Evolutionary conservation across 2,888 invertebrate genomes (phyloP).

Genomic region (Halictus ligatus): DNA sequence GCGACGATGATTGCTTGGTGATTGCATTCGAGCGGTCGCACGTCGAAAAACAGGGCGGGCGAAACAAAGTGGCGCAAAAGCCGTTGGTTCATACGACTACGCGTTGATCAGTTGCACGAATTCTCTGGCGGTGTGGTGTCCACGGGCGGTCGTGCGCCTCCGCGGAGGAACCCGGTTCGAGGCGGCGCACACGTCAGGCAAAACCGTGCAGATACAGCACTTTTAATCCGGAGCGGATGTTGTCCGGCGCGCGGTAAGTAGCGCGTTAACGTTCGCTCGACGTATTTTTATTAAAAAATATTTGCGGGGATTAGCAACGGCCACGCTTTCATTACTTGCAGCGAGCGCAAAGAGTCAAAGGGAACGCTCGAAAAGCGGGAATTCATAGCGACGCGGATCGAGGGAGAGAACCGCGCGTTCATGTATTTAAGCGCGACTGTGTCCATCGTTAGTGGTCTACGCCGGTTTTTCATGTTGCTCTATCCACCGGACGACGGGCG

Average conservation of each 20-base stretch:
- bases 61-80: neutral
- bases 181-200: constrained; percentile 23
- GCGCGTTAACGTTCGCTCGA: constrained; percentile 42
- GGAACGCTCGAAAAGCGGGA: constrained; percentile 51
- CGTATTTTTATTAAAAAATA: constrained; percentile 68
- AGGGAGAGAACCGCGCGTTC: constrained; percentile 35
- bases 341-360: constrained; percentile 56
- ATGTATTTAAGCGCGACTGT: constrained; percentile 55
- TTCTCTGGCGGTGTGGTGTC: neutral
- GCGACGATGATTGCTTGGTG: neutral
- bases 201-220: constrained; percentile 31
- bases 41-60: neutral
- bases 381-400: constrained; percentile 52
- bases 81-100: neutral
- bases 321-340: constrained; percentile 64
- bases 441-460: constrained; percentile 55
- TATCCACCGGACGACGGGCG: constrained; percentile 21
- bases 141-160: neutral
- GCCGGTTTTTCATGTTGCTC: constrained; percentile 45
- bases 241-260: constrained; percentile 26
- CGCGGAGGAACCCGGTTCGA: neutral
- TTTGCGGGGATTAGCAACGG: constrained; percentile 64
- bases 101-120: neutral
- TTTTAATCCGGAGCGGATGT: constrained; percentile 43
- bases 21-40: neutral